A percentile compares a stretch with the other conserved stretches of the same genome.
Evolutionary conservation across 1,140 invertebrate species (phyloP).

Genomic region (Drosophila nebulosa): DNA sequence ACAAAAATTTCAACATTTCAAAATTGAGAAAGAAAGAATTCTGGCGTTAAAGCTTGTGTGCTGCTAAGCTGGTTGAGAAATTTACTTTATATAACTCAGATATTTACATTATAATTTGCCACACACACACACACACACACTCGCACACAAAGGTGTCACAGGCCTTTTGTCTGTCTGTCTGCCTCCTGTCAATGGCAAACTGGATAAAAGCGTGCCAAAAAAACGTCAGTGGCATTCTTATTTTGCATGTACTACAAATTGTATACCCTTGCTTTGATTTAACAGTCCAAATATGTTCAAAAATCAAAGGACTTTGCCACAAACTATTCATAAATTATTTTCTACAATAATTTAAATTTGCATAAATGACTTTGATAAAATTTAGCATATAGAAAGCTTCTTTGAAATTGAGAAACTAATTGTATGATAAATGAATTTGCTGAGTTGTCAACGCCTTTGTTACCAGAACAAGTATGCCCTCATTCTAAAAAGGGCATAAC

Average conservation of each 20-base stretch:
- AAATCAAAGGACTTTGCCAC: no score
- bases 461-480: not conserved
- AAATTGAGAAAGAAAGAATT: not conserved
- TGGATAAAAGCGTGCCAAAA: slow-evolving; percentile 64
- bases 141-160: slow-evolving; percentile 53
- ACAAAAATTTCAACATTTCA: not conserved
- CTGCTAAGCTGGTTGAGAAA: not conserved
- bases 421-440: no score
- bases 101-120: slow-evolving; percentile 67
- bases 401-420: no score
- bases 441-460: no score
- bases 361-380: no score
- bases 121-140: not conserved
- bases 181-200: slow-evolving; percentile 67
- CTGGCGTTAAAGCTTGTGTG: not conserved
- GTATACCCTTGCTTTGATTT: not conserved
- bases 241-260: not conserved
- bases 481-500: not conserved
- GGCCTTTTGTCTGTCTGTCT: slow-evolving; percentile 66
- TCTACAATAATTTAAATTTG: no score
- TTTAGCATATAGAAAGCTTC: no score
- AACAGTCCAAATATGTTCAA: no score
- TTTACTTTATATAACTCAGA: slow-evolving; percentile 19
- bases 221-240: not conserved
- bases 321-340: no score